These are phyloP conservation scores for Leptinotarsa rubiginosa DNA, from an alignment of 2,888 invertebrate species.

Conservation along the genomic window DNA sequence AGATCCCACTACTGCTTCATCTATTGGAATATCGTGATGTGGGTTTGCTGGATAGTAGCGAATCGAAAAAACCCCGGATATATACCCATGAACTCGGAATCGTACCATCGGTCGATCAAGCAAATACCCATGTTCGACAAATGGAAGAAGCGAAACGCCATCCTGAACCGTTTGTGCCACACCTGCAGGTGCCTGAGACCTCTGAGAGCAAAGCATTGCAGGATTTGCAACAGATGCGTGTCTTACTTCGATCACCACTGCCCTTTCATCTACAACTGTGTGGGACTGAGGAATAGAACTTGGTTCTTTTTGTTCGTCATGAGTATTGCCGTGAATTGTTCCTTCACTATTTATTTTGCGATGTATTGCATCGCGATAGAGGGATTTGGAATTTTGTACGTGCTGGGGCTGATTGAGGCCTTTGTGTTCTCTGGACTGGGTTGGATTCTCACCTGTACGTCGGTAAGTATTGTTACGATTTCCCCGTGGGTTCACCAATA, in stretches of 20 bases:
- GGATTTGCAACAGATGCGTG: slow-evolving; percentile 85
- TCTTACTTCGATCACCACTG: slow-evolving; percentile 94
- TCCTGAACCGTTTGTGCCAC: slow-evolving; percentile 87
- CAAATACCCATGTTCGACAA: slow-evolving; percentile 94
- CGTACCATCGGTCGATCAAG: slow-evolving; percentile 89
- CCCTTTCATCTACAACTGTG: slow-evolving; percentile 95
- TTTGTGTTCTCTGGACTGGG: slow-evolving; percentile 87
- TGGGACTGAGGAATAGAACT: slow-evolving; percentile 90
- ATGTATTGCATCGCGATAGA: slow-evolving; percentile 87
- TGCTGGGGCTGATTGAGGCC: slow-evolving; percentile 85
- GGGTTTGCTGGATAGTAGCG: slow-evolving; percentile 91
- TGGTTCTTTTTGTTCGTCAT: slow-evolving; percentile 93
- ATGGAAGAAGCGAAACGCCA: slow-evolving; percentile 87
- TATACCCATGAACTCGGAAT: slow-evolving; percentile 88
- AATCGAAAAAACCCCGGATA: slow-evolving; percentile 92
- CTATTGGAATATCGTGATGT: slow-evolving; percentile 92
- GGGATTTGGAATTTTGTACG: slow-evolving; percentile 86
- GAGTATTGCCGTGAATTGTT: slow-evolving; percentile 88
- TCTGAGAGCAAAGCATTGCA: slow-evolving; percentile 63
- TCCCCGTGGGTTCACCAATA: too few relatives aligned
- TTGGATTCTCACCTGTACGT: slow-evolving; percentile 88
- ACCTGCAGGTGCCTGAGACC: slow-evolving; percentile 73
- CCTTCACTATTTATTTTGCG: slow-evolving; percentile 88
- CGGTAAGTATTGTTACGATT: slow-evolving; percentile 71
- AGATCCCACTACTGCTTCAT: slow-evolving; percentile 91